phyloP scores from a whole-genome alignment of 64 coral and sea anemone genomes.

The Montipora sp. region DNA sequence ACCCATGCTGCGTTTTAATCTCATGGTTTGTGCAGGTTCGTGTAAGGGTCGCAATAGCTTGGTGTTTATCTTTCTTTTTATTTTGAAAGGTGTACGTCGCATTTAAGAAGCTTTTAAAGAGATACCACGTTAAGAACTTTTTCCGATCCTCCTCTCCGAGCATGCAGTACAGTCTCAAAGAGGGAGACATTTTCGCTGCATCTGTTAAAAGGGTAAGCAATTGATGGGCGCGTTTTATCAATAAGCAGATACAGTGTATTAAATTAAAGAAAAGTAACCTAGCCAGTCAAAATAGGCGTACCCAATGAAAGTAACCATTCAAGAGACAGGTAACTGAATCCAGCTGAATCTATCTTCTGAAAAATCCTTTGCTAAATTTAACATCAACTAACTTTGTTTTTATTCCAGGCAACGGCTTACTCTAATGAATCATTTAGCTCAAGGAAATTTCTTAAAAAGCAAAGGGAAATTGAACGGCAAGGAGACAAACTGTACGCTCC shows the following conservation, averaged over 20 bases:
- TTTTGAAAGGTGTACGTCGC: conserved; percentile 23
- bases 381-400: neutral
- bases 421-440: conserved; percentile 29
- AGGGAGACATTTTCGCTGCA: conserved; percentile 3
- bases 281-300: too few species aligned
- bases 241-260: too few species aligned
- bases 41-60: neutral
- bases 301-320: too few species aligned
- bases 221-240: too few species aligned
- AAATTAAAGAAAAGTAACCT: too few species aligned
- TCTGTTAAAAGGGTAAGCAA: conserved; percentile 18
- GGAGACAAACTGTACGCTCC: conserved; percentile 18
- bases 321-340: too few species aligned
- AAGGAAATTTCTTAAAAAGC: conserved; percentile 17
- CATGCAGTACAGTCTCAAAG: conserved; percentile 7
- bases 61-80: neutral
- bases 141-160: conserved; percentile 3
- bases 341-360: too few species aligned
- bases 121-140: neutral
- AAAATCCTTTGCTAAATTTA: too few species aligned
- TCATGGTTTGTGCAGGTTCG: too few species aligned
- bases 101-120: conserved; percentile 29
- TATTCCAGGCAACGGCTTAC: conserved; percentile 37
- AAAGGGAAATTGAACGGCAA: neutral
- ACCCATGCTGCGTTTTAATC: too few species aligned